These are phyloP conservation scores for Eupithecia vulgata DNA, from an alignment of 2,888 invertebrate species.

Conservation along the genomic window DNA sequence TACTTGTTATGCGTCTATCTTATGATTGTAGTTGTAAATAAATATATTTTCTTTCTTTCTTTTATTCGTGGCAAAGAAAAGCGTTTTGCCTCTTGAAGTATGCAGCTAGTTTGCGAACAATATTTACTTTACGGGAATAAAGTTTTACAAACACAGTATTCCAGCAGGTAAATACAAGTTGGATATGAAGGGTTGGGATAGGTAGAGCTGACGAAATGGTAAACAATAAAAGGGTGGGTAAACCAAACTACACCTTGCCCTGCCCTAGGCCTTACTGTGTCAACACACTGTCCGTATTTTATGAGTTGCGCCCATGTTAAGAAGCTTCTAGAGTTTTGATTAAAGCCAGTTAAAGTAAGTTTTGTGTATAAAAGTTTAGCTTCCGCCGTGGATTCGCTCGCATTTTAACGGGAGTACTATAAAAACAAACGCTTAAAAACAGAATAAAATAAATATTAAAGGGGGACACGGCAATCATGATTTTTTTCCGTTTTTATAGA, in stretches of 20 bases:
- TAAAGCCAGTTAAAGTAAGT: neutral
- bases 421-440: no score
- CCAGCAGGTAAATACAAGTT: slow-evolving; percentile 13
- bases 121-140: slow-evolving; percentile 23
- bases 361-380: neutral
- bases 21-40: no score
- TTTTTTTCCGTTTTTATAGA: no score
- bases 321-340: slow-evolving; percentile 4
- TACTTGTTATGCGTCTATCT: no score
- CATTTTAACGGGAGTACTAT: neutral
- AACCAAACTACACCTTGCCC: slow-evolving; percentile 22
- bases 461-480: no score
- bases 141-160: slow-evolving; percentile 29
- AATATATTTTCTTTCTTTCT: no score
- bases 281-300: slow-evolving; percentile 21
- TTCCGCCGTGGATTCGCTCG: neutral
- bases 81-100: neutral
- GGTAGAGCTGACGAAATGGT: slow-evolving; percentile 29
- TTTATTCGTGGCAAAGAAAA: neutral
- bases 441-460: no score
- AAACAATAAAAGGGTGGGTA: slow-evolving; percentile 37
- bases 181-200: slow-evolving; percentile 14
- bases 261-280: slow-evolving; percentile 20
- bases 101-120: neutral
- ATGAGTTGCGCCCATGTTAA: neutral